A percentile compares a stretch with the other conserved stretches of the same genome.
Conservation (phyloP, 2,797 vertebrate genomes). For the Merluccius polli region DNA sequence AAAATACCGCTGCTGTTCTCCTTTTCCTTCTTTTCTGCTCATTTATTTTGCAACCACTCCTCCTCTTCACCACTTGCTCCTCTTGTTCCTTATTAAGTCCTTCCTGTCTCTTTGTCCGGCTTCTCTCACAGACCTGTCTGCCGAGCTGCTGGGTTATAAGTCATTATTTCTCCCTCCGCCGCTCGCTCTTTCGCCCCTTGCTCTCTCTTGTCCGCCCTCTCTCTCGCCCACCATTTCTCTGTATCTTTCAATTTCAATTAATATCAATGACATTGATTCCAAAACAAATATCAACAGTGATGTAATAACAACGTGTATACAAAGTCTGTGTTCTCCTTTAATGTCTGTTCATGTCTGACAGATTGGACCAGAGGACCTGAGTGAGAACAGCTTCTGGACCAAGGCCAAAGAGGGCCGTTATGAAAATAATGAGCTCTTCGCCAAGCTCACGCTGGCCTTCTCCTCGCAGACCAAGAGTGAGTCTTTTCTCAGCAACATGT, state of each 20-base stretch:
- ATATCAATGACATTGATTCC: neutral
- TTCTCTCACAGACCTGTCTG: slow-evolving; percentile 18
- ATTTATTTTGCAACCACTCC: slow-evolving; percentile 11
- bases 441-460: slow-evolving; percentile 84
- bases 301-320: neutral
- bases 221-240: neutral
- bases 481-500: slow-evolving; percentile 46
- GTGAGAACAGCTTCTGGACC: slow-evolving; percentile 84
- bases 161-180: neutral
- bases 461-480: slow-evolving; percentile 85
- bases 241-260: neutral
- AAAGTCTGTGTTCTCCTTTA: neutral
- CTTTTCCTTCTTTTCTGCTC: slow-evolving; percentile 3
- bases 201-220: neutral
- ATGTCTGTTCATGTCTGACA: slow-evolving; percentile 38
- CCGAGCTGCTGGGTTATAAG: slow-evolving; percentile 9
- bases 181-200: neutral
- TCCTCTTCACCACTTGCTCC: slow-evolving; percentile 21
- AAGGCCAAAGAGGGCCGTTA: slow-evolving; percentile 79
- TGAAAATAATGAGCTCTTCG: slow-evolving; percentile 86
- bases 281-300: neutral
- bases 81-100: slow-evolving; percentile 4
- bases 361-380: slow-evolving; percentile 81
- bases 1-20: slow-evolving; percentile 47
- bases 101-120: slow-evolving; percentile 21